A percentile compares a stretch with the other conserved stretches of the same genome.
Evolutionary conservation across 1,140 invertebrate genomes (phyloP).

Genomic region (Monomorium pharaonis): DNA sequence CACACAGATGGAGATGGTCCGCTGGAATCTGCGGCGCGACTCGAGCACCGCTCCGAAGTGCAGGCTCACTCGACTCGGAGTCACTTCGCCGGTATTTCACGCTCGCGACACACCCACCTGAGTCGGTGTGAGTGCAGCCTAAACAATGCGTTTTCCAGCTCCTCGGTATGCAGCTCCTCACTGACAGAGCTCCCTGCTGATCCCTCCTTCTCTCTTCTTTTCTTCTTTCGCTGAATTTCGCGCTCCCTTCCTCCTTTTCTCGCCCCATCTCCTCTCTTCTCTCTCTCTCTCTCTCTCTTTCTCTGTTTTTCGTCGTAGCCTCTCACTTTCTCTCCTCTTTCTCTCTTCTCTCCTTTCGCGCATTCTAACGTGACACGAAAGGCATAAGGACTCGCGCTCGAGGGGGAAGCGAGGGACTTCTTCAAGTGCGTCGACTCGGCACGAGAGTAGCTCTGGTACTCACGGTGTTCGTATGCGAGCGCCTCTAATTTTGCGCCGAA

Average conservation of each 20-base stretch:
- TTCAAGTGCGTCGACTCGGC: slow-evolving; percentile 23
- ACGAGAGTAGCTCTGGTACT: slow-evolving; percentile 12
- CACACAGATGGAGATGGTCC: neutral
- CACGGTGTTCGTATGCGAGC: neutral
- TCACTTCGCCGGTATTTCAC: slow-evolving; percentile 76
- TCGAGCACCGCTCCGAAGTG: slow-evolving; percentile 33
- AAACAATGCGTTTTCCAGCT: slow-evolving; percentile 80
- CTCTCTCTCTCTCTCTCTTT: slow-evolving; percentile 31
- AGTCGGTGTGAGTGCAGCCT: slow-evolving; percentile 71
- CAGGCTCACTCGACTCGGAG: slow-evolving; percentile 20
- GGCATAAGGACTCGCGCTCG: neutral
- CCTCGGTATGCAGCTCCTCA: slow-evolving; percentile 61
- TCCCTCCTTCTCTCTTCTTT: slow-evolving; percentile 61
- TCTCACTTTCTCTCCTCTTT: neutral
- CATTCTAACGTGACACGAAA: slow-evolving; percentile 31
- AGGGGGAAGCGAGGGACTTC: slow-evolving; percentile 2
- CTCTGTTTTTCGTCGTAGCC: neutral
- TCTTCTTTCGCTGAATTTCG: slow-evolving; percentile 38
- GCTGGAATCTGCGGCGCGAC: slow-evolving; percentile 50
- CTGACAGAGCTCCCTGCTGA: slow-evolving; percentile 44
- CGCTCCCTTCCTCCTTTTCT: neutral
- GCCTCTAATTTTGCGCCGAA: slow-evolving; percentile 19
- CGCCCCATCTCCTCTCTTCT: neutral
- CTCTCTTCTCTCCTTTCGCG: neutral
- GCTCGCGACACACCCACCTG: slow-evolving; percentile 75